Conservation (phyloP, 2,888 invertebrate species). For the Folsomia manolachei region DNA sequence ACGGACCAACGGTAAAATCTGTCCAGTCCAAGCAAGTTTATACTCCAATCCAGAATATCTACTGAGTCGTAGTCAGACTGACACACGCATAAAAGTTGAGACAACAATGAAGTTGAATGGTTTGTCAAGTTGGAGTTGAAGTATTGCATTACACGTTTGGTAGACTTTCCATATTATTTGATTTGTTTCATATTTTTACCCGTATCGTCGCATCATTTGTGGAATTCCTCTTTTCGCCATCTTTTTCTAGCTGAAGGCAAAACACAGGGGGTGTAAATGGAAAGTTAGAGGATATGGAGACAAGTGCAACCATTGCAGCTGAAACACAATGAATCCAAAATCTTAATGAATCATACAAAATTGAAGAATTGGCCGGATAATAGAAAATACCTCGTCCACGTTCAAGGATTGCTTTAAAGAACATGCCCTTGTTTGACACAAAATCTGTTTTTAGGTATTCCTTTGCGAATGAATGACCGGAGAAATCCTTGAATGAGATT, state of each 20-base stretch:
- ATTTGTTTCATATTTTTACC: constrained; percentile 58
- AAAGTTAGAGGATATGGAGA: constrained; percentile 78
- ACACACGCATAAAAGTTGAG: neutral
- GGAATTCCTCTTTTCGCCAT: constrained; percentile 63
- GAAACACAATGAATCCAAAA: constrained; percentile 43
- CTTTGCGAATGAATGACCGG: constrained; percentile 26
- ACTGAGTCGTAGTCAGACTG: neutral
- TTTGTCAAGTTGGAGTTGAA: no score
- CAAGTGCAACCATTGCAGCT: constrained; percentile 73
- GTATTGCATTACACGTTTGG: no score
- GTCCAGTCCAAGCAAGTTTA: no score
- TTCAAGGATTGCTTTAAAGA: constrained; percentile 75
- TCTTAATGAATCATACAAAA: neutral
- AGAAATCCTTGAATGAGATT: constrained; percentile 24
- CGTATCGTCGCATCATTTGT: constrained; percentile 69
- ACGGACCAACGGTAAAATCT: no score
- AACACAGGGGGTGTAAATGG: constrained; percentile 76
- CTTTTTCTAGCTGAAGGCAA: constrained; percentile 70
- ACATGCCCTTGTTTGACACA: constrained; percentile 61
- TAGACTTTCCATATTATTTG: neutral
- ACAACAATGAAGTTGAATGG: neutral
- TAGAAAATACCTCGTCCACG: constrained; percentile 64
- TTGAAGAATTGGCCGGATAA: neutral
- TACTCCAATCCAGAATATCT: no score
- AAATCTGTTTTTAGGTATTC: constrained; percentile 52